Evolutionary conservation across 2,888 invertebrate species (phyloP), one percentile per base, ranked within the genome.

Genomic region (Xylota sylvarum): DNA sequence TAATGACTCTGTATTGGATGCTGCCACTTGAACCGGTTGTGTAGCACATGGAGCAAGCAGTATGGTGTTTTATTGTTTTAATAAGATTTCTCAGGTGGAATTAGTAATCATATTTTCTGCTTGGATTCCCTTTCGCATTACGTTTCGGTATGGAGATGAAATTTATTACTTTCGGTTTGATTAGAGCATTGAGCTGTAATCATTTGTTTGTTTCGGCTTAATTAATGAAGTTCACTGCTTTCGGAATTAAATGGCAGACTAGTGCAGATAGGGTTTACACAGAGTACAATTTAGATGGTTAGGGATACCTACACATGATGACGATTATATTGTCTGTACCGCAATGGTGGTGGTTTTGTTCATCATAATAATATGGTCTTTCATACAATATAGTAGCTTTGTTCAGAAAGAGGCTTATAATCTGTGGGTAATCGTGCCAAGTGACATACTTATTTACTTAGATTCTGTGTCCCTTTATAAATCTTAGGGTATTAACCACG

Each of bases 31-130:
- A 46, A 23, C 30, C 17, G 19, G 32, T 32, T 46, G 65, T 27
- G n/a, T 10, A 50, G n/a, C 35, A 35, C 5, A 17, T 37, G 23
- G 30, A 17, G 14, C 32, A 37, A n/a, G 10, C 32, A 37, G 35
- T 2, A 19, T 4, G 56, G 35, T 56, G 65, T 67, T 67, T 76
- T 76, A 67, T 76, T 76, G 65, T 65, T 76, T 76, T 67, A 76
- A 76, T 76, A 76, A 76, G 65, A 67, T 76, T 76, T 76, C 65
- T 58, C 37, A 43, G 14, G 52, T 55, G 46, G 46, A 64, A 48
- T 46, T 64, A 48, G 46, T 19, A 55, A 64, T 55, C 30, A 62
- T 60, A 73, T 50, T 52, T 74, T 40, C 52, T 30, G 12, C 46
- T 30, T 52, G 52, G 30, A 30, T 48, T 46, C 17, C 23, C 50